Percentiles rank a stretch among this genome's conserved stretches.
Conservation (phyloP, 64 coral and sea anemone species). For the Astreopora myriophthalma region DNA sequence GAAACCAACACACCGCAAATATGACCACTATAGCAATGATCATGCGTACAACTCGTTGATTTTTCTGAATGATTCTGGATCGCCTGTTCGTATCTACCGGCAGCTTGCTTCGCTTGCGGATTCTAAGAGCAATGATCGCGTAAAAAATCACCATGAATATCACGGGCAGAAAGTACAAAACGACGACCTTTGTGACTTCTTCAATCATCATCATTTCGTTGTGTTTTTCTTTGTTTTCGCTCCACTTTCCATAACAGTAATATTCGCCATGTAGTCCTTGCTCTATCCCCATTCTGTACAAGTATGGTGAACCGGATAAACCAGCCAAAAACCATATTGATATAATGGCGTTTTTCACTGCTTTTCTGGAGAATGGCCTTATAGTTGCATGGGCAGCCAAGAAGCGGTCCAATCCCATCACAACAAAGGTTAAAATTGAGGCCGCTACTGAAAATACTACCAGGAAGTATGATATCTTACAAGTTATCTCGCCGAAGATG, state of each 20-base stretch:
- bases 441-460: conserved; percentile 61
- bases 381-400: conserved; percentile 54
- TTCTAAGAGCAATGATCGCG: conserved; percentile 25
- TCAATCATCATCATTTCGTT: neutral
- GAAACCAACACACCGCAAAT: conserved; percentile 71
- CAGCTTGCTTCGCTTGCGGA: conserved; percentile 23
- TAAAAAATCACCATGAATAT: conserved; percentile 57
- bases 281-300: conserved; percentile 36
- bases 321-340: conserved; percentile 36
- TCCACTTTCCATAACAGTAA: conserved; percentile 29
- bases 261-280: neutral
- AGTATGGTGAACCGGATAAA: neutral
- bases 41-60: conserved; percentile 59
- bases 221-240: neutral
- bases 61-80: conserved; percentile 39
- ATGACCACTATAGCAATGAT: conserved; percentile 59
- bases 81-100: neutral
- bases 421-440: conserved; percentile 64
- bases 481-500: conserved; percentile 53
- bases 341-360: neutral
- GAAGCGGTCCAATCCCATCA: conserved; percentile 73
- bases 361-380: conserved; percentile 15
- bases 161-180: conserved; percentile 42
- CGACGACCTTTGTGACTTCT: conserved; percentile 26
- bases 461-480: conserved; percentile 64